A percentile compares a stretch with the other conserved stretches of the same genome.
Evolutionary conservation across 2,797 vertebrate species (phyloP).

Genomic region (Gymnocypris eckloni): DNA sequence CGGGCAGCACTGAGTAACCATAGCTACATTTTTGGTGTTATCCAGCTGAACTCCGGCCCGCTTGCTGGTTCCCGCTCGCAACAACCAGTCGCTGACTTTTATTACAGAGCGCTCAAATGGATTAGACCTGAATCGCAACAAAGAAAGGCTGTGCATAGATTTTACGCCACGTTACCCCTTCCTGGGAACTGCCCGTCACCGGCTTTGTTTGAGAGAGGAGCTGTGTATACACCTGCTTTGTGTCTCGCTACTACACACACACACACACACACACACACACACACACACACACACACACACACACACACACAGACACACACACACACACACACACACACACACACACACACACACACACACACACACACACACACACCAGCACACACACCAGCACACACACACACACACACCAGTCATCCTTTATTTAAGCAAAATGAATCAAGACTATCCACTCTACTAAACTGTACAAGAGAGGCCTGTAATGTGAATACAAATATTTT

Average conservation of each 20-base stretch:
- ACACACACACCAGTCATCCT: background rate
- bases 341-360: too few species aligned
- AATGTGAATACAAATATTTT: background rate
- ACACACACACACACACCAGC: background rate
- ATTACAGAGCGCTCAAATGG: conserved; percentile 62
- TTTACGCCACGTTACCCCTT: conserved; percentile 66
- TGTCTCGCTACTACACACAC: conserved; percentile 43
- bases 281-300: background rate
- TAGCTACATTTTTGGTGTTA: conserved; percentile 57
- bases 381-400: conserved; percentile 1
- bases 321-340: too few species aligned
- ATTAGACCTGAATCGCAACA: conserved; percentile 65
- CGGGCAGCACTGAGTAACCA: conserved; percentile 57
- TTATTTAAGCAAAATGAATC: conserved; percentile 40
- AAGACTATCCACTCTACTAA: background rate
- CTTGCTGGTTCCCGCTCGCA: conserved; percentile 43
- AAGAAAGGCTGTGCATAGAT: conserved; percentile 67
- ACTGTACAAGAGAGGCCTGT: conserved; percentile 24
- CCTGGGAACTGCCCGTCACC: conserved; percentile 63
- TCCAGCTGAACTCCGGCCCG: conserved; percentile 26
- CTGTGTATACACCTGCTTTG: conserved; percentile 64
- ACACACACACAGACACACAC: conserved; percentile 9
- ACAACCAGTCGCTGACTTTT: conserved; percentile 64
- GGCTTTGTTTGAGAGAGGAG: conserved; percentile 54
- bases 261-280: conserved; percentile 15